Conservation (phyloP, 2,113 vertebrate genomes). For the Australoheros scitulus region DNA sequence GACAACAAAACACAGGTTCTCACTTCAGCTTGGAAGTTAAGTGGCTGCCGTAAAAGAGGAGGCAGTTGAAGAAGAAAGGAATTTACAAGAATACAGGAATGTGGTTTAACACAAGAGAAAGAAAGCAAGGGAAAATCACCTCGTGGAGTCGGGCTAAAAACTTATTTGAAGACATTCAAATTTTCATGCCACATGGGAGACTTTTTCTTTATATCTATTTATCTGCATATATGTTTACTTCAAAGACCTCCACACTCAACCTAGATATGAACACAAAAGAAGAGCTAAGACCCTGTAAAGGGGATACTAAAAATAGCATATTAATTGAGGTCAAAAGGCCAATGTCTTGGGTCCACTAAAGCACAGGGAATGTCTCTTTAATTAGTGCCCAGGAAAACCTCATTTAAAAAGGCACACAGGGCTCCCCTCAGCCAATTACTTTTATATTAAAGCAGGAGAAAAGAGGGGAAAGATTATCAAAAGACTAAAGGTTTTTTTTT, state of each 20-base stretch:
- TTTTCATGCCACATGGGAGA: slow-evolving; percentile 4
- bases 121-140: not conserved
- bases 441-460: slow-evolving; percentile 70
- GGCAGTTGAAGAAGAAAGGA: not conserved
- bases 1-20: slow-evolving; percentile 62
- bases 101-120: not conserved
- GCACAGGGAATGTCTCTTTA: slow-evolving; percentile 79
- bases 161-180: slow-evolving; percentile 9
- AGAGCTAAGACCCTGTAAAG: slow-evolving; percentile 45
- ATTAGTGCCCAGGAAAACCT: slow-evolving; percentile 84
- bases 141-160: not conserved
- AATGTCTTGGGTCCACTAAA: slow-evolving; percentile 73
- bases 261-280: slow-evolving; percentile 59
- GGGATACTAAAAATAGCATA: slow-evolving; percentile 79
- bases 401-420: slow-evolving; percentile 76
- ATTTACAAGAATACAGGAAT: slow-evolving; percentile 12
- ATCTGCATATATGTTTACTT: slow-evolving; percentile 57
- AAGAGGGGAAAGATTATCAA: slow-evolving; percentile 56
- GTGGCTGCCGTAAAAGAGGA: slow-evolving; percentile 36
- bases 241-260: slow-evolving; percentile 49
- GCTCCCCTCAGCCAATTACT: slow-evolving; percentile 78
- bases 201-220: slow-evolving; percentile 34
- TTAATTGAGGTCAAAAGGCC: slow-evolving; percentile 83
- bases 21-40: slow-evolving; percentile 58
- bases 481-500: slow-evolving; percentile 54